Conservation (phyloP, 2,113 vertebrate genomes). For the Microcebus griseorufus region DNA sequence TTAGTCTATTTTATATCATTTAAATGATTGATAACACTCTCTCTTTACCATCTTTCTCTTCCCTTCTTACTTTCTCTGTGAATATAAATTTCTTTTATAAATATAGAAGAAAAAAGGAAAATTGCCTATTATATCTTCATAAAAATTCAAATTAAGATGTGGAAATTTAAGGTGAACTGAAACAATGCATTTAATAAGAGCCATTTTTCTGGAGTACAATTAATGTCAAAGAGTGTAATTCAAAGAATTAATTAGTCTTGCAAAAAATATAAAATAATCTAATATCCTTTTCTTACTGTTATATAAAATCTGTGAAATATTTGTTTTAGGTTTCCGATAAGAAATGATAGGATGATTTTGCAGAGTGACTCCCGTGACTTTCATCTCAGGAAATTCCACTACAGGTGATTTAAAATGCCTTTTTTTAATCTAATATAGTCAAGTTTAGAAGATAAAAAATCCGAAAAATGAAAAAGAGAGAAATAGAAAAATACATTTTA, state of each 20-base stretch:
- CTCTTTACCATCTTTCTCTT: background rate
- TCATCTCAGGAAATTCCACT: background rate
- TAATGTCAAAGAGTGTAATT: background rate
- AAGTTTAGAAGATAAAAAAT: constrained; percentile 13
- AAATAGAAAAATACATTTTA: constrained; percentile 34
- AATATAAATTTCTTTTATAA: constrained; percentile 13
- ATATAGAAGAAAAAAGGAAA: background rate
- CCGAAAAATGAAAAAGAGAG: background rate
- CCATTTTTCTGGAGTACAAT: background rate
- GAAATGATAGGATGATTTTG: constrained; percentile 13
- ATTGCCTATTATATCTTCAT: background rate
- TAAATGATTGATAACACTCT: background rate
- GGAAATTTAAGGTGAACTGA: background rate
- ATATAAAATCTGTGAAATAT: background rate
- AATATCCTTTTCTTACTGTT: background rate
- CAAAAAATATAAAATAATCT: background rate
- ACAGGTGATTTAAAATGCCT: background rate
- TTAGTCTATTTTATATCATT: background rate
- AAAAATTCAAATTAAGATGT: background rate
- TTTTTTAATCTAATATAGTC: background rate
- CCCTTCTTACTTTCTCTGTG: background rate
- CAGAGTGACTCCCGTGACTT: background rate
- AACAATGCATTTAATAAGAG: background rate
- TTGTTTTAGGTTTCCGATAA: constrained; percentile 16
- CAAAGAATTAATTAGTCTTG: background rate